phyloP scores from a whole-genome alignment of 2,888 invertebrate genomes.

The Spilarctia lutea region DNA sequence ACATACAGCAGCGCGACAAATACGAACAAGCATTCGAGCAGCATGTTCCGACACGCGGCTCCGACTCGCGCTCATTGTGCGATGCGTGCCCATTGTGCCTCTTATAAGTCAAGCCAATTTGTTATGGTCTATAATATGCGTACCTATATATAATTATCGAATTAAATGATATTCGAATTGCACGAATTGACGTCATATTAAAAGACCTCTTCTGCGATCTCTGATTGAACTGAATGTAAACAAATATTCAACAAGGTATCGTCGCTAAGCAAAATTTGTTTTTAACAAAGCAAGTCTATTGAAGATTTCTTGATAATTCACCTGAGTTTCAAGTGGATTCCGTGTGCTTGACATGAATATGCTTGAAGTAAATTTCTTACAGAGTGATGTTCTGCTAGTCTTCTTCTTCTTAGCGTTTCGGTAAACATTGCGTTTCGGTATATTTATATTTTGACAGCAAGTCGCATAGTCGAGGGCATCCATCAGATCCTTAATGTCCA shows the following conservation, averaged over 20 bases:
- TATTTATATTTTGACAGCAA: too few species aligned
- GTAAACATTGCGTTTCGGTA: too few species aligned
- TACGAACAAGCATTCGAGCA: background rate
- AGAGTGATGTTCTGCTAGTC: too few species aligned
- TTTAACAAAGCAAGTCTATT: background rate
- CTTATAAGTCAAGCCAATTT: background rate
- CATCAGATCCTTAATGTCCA: too few species aligned
- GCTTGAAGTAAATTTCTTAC: too few species aligned
- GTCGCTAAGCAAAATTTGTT: background rate
- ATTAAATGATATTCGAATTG: background rate
- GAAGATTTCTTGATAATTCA: background rate
- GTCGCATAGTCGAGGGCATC: too few species aligned
- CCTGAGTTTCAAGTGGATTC: background rate
- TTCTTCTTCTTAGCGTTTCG: too few species aligned
- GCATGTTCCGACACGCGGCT: background rate
- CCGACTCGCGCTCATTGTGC: too few species aligned
- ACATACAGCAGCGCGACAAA: background rate
- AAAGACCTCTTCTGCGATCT: background rate
- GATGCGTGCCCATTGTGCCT: background rate
- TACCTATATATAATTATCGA: background rate
- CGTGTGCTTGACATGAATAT: too few species aligned
- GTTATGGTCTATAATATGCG: background rate
- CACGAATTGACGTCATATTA: background rate
- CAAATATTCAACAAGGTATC: too few species aligned
- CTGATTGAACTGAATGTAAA: background rate